These are phyloP conservation scores for Phalacrocorax aristotelis DNA, from an alignment of 2,113 vertebrate genomes.

Conservation along the genomic window DNA sequence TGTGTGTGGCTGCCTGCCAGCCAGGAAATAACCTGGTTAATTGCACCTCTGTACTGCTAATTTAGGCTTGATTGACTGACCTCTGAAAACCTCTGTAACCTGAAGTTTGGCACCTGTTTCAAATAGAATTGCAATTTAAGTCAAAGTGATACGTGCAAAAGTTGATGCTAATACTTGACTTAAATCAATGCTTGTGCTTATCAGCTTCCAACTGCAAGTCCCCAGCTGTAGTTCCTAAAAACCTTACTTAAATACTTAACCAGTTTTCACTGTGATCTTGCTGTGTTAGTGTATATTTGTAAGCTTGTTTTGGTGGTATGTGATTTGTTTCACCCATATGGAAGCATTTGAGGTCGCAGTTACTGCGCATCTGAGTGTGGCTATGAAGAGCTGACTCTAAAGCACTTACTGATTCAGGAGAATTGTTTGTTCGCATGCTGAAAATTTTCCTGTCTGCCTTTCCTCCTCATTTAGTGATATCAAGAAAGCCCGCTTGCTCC, in stretches of 20 bases:
- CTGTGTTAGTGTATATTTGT: not conserved
- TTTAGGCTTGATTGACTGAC: not conserved
- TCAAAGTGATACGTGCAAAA: not conserved
- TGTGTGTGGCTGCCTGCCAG: not conserved
- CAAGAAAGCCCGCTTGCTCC: slow-evolving; percentile 94
- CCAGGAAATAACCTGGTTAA: not conserved
- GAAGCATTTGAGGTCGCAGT: not conserved
- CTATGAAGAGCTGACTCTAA: not conserved
- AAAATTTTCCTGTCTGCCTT: not conserved
- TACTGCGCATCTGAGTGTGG: not conserved
- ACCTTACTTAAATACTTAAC: not conserved
- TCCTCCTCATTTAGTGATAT: slow-evolving; percentile 83
- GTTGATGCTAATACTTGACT: not conserved
- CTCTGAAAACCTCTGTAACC: not conserved
- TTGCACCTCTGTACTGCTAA: not conserved
- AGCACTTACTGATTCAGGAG: not conserved
- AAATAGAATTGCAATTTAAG: not conserved
- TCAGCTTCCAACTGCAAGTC: not conserved
- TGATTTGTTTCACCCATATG: not conserved
- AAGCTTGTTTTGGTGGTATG: not conserved
- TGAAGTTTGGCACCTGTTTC: not conserved
- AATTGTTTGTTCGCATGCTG: not conserved
- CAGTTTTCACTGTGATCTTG: accelerated
- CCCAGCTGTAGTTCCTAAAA: not conserved
- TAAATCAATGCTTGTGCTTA: not conserved